These are phyloP conservation scores for Temnopleurus reevesii DNA, from an alignment of 53 echinoderm and acorn worm species.

Conservation along the genomic window DNA sequence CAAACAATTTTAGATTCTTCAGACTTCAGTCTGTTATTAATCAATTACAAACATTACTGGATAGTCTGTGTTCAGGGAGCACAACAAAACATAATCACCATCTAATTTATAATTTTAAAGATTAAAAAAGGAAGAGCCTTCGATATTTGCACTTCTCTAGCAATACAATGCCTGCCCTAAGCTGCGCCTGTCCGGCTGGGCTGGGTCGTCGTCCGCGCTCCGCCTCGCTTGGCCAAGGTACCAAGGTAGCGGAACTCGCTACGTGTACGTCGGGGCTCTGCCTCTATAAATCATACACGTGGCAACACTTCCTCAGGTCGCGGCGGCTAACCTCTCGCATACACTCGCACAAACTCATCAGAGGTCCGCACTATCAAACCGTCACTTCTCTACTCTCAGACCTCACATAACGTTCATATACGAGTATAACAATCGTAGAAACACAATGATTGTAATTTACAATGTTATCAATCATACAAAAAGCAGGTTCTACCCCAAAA, in stretches of 20 bases:
- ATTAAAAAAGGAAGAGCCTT: too few relatives aligned
- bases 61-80: too few relatives aligned
- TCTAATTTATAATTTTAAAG: too few relatives aligned
- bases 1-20: too few relatives aligned
- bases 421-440: not conserved
- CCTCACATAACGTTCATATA: not conserved
- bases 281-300: constrained; percentile 36
- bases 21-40: too few relatives aligned
- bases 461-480: too few relatives aligned
- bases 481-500: not conserved
- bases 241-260: not conserved
- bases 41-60: too few relatives aligned
- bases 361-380: not conserved
- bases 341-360: not conserved
- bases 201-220: not conserved
- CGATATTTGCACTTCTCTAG: too few relatives aligned
- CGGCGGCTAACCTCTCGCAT: not conserved
- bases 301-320: constrained; percentile 50
- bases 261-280: not conserved
- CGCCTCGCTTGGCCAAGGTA: too few relatives aligned
- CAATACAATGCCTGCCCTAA: too few relatives aligned
- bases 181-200: too few relatives aligned
- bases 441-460: not conserved
- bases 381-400: not conserved
- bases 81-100: too few relatives aligned